Conservation (phyloP, 2,888 invertebrate genomes). For the Mimumesa dahlbomi region DNA sequence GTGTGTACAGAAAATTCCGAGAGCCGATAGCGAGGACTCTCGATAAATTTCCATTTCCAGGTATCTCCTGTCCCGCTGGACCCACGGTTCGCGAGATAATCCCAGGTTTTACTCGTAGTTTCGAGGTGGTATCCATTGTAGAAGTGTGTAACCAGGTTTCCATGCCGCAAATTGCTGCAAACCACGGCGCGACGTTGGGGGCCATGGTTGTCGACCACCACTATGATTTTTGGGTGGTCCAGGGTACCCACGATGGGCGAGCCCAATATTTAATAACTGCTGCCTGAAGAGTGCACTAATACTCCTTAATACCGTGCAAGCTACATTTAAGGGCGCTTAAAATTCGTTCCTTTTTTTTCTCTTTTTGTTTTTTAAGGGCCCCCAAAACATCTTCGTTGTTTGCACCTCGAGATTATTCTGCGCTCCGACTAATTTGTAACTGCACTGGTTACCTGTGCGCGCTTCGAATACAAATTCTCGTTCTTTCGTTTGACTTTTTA, state of each 20-base stretch:
- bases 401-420: constrained; percentile 22
- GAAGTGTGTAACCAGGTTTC: constrained; percentile 31
- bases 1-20: background rate
- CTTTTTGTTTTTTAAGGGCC: constrained; percentile 18
- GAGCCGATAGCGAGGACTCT: background rate
- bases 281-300: constrained; percentile 55
- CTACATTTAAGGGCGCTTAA: constrained; percentile 62
- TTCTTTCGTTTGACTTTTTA: constrained; percentile 21
- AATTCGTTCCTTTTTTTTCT: constrained; percentile 36
- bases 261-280: constrained; percentile 66
- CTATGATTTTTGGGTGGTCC: constrained; percentile 70
- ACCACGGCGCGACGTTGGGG: too few relatives aligned
- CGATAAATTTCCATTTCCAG: too few relatives aligned
- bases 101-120: too few relatives aligned
- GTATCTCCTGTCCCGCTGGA: too few relatives aligned
- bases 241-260: constrained; percentile 28
- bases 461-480: constrained; percentile 5
- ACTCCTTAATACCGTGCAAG: constrained; percentile 47
- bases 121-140: too few relatives aligned
- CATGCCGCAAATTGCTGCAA: constrained; percentile 41
- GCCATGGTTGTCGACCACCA: constrained; percentile 25
- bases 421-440: constrained; percentile 21
- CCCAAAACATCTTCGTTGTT: constrained; percentile 44
- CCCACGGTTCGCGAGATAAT: too few relatives aligned
- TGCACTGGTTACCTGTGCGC: background rate